Evolutionary conservation across 2,113 vertebrate genomes (phyloP), one percentile per base, ranked within the genome.

Genomic region (Microcebus ravelobensis): DNA sequence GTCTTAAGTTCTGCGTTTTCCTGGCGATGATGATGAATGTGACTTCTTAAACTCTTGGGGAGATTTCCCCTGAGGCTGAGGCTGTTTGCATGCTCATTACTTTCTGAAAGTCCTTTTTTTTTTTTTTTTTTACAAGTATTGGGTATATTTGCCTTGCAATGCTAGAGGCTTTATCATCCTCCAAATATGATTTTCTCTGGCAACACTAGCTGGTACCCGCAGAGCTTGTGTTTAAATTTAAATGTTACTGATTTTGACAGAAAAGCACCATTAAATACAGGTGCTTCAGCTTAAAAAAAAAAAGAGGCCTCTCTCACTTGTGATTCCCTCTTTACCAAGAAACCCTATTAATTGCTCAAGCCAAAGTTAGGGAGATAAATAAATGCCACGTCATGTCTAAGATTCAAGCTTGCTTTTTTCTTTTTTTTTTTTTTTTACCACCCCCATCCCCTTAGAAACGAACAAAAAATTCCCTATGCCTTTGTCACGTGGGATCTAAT

Each of bases 181-280:
- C 52, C 82, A 67, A 91, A 67, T 67, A 20, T 67, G 91, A 77
- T 10, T 57, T 87, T 89, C 70, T 88, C 63, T 73, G 45, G 29
- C 39, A 74, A 93, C 17, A 25, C 39, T 70, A 94, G 71, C 52
- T 86, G 73, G 23, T 80, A 36, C 18, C 63, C 25, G 7, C 7
- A 86, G 81, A 82, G 83, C 86, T 94, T 87, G 74, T 80, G 59
- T 83, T 96, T 83, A 93, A 73, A 73, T 94, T 23, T 95, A 91
- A 59, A 79, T 52, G 55, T 68, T 59, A 29, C 79, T 86, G 42
- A 21, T 48, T 83, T 82, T 67, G 71, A 79, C 61, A 87, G 63
- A 9, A 86, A 71, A 87, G 55, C n/a, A 55, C 39, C 39, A 29
- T 73, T 92, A 80, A 77, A 29, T 31, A 12, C 57, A 79, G 34